Conservation (phyloP, 92 coral and sea anemone species). For the Montipora capitata region DNA sequence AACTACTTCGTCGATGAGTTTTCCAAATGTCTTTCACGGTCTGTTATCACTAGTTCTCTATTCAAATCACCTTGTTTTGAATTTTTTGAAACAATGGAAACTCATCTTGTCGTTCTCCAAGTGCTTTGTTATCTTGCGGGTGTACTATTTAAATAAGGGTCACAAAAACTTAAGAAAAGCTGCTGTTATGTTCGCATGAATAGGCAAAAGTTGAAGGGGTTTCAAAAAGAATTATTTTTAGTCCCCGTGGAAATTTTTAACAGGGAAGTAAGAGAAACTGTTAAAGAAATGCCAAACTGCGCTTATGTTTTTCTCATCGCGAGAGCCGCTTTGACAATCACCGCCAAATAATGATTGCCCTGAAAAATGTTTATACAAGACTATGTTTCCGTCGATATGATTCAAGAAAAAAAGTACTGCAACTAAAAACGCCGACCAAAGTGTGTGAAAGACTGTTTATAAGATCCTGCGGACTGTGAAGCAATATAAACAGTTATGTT, state of each 20-base stretch:
- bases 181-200: not conserved
- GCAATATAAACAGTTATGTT: conserved; percentile 54
- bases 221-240: not conserved
- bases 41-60: conserved; percentile 24
- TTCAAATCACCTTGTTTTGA: conserved; percentile 56
- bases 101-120: conserved; percentile 53
- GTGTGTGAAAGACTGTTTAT: conserved; percentile 27
- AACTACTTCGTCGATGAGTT: conserved; percentile 24
- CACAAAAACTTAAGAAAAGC: conserved; percentile 12
- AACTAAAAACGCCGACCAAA: conserved; percentile 19
- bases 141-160: conserved; percentile 21
- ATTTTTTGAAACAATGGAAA: conserved; percentile 44
- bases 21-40: conserved; percentile 38
- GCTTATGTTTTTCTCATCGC: conserved; percentile 48
- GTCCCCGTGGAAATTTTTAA: not conserved
- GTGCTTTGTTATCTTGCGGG: conserved; percentile 10
- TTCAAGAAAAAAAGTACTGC: not conserved
- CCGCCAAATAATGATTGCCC: conserved; percentile 21
- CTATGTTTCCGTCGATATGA: conserved; percentile 35
- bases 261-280: not conserved
- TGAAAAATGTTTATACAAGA: conserved; percentile 49
- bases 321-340: not conserved
- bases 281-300: not conserved
- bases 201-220: not conserved
- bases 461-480: conserved; percentile 26